A percentile compares a stretch with the other conserved stretches of the same genome.
These are phyloP conservation scores for Oreochromis aureus DNA, from an alignment of 2,113 vertebrate genomes.

Conservation along the genomic window DNA sequence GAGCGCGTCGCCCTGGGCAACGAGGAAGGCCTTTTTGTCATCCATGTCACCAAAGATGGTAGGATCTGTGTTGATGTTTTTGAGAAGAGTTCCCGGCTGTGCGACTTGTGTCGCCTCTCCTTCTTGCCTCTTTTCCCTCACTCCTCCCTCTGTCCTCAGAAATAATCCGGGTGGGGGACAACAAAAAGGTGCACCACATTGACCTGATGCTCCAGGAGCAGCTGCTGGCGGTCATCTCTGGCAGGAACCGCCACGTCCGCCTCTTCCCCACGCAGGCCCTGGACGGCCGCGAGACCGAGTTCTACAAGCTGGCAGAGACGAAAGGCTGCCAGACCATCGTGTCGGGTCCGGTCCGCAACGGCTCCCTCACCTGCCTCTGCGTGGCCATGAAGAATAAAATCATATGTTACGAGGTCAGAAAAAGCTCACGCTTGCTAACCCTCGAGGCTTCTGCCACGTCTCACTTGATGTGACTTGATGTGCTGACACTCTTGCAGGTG, in stretches of 20 bases:
- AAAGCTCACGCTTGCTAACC: not conserved
- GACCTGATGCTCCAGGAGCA: constrained; percentile 89
- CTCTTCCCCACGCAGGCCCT: constrained; percentile 86
- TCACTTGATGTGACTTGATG: accelerated
- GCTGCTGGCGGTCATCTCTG: constrained; percentile 93
- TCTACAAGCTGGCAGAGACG: constrained; percentile 90
- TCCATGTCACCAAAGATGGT: constrained; percentile 98
- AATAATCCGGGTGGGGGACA: constrained; percentile 94
- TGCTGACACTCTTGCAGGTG: constrained; percentile 44
- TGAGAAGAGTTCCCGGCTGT: not conserved
- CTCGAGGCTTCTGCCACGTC: not conserved
- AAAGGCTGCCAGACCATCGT: constrained; percentile 90
- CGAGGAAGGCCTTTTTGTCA: constrained; percentile 94
- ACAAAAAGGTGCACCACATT: constrained; percentile 96
- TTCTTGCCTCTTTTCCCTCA: not conserved
- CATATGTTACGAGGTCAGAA: constrained; percentile 84
- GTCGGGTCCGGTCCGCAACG: constrained; percentile 81
- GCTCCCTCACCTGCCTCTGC: constrained; percentile 86
- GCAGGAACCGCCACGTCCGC: constrained; percentile 95
- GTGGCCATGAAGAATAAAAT: constrained; percentile 96
- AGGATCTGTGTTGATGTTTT: constrained; percentile 40
- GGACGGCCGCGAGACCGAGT: constrained; percentile 90
- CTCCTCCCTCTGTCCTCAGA: constrained; percentile 64
- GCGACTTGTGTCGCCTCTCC: not conserved
- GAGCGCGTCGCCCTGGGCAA: constrained; percentile 95